These are phyloP conservation scores for Prionailurus bengalensis DNA, from an alignment of 2,113 vertebrate genomes.

Conservation along the genomic window DNA sequence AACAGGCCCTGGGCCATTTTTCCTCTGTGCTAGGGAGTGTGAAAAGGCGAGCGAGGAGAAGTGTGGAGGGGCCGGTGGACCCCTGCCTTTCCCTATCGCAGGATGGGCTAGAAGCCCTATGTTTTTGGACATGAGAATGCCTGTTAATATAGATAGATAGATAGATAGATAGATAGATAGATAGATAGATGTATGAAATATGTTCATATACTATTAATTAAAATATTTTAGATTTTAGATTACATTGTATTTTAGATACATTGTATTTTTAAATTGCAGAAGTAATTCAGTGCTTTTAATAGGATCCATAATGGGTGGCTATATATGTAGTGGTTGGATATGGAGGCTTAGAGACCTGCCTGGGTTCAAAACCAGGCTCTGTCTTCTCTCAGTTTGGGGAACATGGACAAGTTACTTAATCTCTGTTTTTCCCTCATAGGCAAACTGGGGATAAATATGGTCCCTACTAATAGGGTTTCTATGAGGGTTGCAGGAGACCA, in stretches of 20 bases:
- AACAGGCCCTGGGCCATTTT: neutral
- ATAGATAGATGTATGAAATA: neutral
- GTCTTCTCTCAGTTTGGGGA: neutral
- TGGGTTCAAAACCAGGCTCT: neutral
- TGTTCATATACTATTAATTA: neutral
- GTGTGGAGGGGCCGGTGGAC: accelerated
- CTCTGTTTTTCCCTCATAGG: neutral
- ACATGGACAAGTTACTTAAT: neutral
- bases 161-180: neutral
- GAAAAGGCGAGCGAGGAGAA: conserved; percentile 52
- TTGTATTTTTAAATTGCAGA: neutral
- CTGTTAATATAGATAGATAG: neutral
- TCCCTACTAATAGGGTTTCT: neutral
- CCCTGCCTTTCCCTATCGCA: neutral
- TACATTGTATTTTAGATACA: neutral
- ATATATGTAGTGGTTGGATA: neutral
- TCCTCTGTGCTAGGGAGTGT: conserved; percentile 51
- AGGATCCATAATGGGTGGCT: too few species aligned
- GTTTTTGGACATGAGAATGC: neutral
- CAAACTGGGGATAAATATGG: neutral
- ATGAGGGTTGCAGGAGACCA: neutral
- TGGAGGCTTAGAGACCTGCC: neutral
- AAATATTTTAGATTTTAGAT: neutral
- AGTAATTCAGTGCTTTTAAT: neutral
- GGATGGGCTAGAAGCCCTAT: neutral